Conservation (phyloP, 2,888 invertebrate genomes). For the Eupithecia inturbata region DNA sequence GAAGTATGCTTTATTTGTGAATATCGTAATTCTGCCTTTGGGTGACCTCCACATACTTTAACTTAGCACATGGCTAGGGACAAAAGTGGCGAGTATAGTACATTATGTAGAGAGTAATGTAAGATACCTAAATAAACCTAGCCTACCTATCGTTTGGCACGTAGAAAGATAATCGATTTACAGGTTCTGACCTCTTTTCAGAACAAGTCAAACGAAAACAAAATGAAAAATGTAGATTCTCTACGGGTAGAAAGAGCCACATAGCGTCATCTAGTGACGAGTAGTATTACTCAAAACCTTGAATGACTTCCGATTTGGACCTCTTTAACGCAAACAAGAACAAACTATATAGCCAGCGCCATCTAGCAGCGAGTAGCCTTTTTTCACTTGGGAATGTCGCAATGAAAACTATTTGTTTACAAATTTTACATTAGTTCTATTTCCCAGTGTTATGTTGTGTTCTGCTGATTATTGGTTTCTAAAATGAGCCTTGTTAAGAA, state of each 20-base stretch:
- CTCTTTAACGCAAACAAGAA: not conserved
- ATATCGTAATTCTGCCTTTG: too few relatives aligned
- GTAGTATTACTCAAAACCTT: not conserved
- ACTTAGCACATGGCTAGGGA: too few relatives aligned
- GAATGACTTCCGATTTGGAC: not conserved
- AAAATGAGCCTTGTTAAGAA: constrained; percentile 50
- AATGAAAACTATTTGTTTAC: not conserved
- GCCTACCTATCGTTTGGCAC: too few relatives aligned
- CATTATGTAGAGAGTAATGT: too few relatives aligned
- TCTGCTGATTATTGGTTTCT: not conserved
- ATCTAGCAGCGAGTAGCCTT: not conserved
- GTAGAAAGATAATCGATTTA: too few relatives aligned
- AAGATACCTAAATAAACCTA: too few relatives aligned
- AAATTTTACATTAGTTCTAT: not conserved
- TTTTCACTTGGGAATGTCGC: not conserved
- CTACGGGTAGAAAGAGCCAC: too few relatives aligned
- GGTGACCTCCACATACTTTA: too few relatives aligned
- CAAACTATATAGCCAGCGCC: not conserved
- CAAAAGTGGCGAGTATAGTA: too few relatives aligned
- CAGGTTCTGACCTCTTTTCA: too few relatives aligned
- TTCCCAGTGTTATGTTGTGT: not conserved
- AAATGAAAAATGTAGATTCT: too few relatives aligned
- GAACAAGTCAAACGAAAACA: too few relatives aligned
- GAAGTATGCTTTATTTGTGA: not conserved
- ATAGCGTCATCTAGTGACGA: not conserved